Evolutionary conservation across 2,888 invertebrate species (phyloP), one percentile per base, ranked within the genome.

Genomic region (Stomorhina lunata): DNA sequence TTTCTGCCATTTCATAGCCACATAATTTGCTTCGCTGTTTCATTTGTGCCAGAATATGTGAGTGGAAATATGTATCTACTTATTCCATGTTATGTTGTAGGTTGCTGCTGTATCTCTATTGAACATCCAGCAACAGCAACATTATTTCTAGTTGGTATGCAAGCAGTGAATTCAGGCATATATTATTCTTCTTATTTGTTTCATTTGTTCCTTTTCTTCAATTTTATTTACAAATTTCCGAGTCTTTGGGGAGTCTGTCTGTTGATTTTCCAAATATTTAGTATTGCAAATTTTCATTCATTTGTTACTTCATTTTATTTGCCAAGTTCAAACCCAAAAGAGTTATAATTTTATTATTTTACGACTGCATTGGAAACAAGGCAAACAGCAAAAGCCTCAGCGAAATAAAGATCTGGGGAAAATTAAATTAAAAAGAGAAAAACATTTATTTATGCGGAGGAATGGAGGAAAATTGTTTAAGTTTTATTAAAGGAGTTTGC

Each of bases 171-270:
- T 69, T 71, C 82, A 66, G 50, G 59, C 79, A 71, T 82, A 68
- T 15, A 61, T 66, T 79, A 66, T 79, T 82, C 55, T 53, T 76
- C 50, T 66, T 82, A 75, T 75, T 79, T 79, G 79, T 82, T 73
- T 71, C 48, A 34, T 59, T 68, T 32, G 71, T 37, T 37, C 12
- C 25, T 29, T 55, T 43, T 17, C 12, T 48, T 68, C 40, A 7
- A 10, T 50, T 65, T 17, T 25, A 32, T 20, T 5, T 22, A n/a
- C n/a, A n/a, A n/a, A n/a, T 48, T 22, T 48, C 48, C n/a, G 29
- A 53, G 66, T 82, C 82, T 82, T 71, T 79, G 57, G 82, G 79
- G 82, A 82, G 75, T 59, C 79, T 82, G 82, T 75, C 75, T 79
- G 82, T 59, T 82, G 82, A 82, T 76, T 82, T 76, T 65, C 66